These are phyloP conservation scores for Aldrovandia affinis DNA, from an alignment of 2,797 vertebrate genomes.

Conservation along the genomic window DNA sequence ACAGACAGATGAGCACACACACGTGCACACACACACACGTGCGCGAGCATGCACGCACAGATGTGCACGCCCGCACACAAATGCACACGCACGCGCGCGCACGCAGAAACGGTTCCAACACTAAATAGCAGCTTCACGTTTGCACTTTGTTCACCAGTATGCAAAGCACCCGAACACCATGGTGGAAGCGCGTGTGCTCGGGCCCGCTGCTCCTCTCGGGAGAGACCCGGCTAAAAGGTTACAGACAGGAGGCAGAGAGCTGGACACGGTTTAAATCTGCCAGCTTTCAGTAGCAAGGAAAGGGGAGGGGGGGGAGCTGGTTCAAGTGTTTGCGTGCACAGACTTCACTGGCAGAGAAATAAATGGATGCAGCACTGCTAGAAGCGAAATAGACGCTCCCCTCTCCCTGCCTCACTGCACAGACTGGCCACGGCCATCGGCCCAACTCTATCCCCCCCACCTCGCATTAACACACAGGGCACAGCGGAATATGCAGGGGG, in stretches of 20 bases:
- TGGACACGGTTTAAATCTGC: background rate
- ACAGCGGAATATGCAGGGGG: no score
- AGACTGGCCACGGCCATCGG: background rate
- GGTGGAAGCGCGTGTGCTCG: background rate
- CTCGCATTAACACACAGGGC: background rate
- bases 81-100: background rate
- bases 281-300: background rate
- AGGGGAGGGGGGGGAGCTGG: no score
- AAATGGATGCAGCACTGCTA: background rate
- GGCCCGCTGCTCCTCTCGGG: background rate
- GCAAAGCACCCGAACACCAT: background rate
- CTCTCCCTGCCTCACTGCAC: background rate
- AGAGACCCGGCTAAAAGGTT: background rate
- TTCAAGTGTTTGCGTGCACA: background rate
- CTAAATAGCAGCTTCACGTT: background rate
- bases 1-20: background rate
- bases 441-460: background rate
- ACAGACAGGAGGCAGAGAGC: background rate
- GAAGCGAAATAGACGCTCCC: background rate
- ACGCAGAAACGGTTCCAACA: background rate
- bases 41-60: background rate
- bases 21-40: background rate
- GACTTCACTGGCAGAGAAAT: background rate
- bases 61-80: background rate
- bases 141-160: background rate